Conservation (phyloP, 2,888 invertebrate species). For the Eupithecia vulgata region DNA sequence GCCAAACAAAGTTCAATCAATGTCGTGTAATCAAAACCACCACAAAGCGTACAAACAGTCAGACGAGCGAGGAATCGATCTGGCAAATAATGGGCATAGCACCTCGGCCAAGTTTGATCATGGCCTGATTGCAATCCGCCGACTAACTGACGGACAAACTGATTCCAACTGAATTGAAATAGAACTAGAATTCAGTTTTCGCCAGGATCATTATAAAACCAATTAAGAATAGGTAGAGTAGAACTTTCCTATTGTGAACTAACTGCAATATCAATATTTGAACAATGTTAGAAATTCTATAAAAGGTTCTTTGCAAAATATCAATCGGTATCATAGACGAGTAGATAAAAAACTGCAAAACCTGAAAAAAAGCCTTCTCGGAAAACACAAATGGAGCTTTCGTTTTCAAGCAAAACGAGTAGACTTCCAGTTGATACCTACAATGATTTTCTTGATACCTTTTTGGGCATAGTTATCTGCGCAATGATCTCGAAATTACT, state of each 20-base stretch:
- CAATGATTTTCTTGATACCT: no score
- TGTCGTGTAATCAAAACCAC: not conserved
- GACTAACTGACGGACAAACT: conserved; percentile 1
- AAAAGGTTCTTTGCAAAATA: no score
- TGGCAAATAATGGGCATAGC: conserved; percentile 29
- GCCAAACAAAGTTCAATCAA: not conserved
- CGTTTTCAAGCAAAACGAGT: no score
- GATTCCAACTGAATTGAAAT: not conserved
- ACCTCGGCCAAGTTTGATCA: conserved; percentile 15
- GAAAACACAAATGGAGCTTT: no score
- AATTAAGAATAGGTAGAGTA: not conserved
- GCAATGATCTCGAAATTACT: not conserved
- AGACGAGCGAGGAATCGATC: conserved; percentile 28
- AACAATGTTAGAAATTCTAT: no score
- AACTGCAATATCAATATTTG: no score
- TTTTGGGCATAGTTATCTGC: no score
- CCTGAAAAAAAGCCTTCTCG: no score
- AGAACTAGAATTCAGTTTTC: not conserved
- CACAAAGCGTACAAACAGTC: conserved; percentile 17
- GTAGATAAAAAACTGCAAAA: no score
- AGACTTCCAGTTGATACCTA: no score
- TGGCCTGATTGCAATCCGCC: conserved; percentile 23
- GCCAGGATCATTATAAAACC: not conserved
- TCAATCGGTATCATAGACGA: no score
- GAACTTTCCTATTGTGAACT: no score